Conservation (phyloP, 1,140 invertebrate genomes). For the Drosophila arizonae region DNA sequence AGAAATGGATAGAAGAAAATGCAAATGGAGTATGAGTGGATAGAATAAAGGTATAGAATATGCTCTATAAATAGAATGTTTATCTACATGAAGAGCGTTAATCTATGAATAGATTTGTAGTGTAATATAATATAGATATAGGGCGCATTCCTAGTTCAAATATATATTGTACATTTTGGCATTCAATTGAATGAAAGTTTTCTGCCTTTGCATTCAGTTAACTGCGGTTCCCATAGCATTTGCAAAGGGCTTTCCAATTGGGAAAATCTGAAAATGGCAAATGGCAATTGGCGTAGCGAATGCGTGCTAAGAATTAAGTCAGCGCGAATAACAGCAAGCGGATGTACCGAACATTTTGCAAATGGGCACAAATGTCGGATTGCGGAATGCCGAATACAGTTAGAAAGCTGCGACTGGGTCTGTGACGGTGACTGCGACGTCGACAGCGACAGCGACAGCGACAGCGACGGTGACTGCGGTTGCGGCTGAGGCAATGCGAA, state of each 20-base stretch:
- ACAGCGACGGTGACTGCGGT: neutral
- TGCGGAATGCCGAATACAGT: conserved; percentile 53
- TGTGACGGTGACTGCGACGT: too few species aligned
- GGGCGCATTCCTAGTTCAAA: too few species aligned
- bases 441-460: neutral
- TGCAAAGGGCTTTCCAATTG: conserved; percentile 25
- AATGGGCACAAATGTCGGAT: conserved; percentile 8
- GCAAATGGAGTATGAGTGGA: neutral
- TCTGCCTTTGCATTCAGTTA: neutral
- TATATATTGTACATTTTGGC: too few species aligned
- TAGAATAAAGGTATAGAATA: neutral
- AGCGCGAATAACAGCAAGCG: conserved; percentile 26
- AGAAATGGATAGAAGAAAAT: neutral
- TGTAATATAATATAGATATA: too few species aligned
- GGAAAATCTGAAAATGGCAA: conserved; percentile 25
- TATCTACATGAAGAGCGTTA: too few species aligned
- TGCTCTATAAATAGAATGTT: neutral
- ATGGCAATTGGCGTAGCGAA: conserved; percentile 33
- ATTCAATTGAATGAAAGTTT: neutral
- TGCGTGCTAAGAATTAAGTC: conserved; percentile 34
- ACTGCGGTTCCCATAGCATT: neutral
- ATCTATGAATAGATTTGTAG: too few species aligned
- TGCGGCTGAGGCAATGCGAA: conserved; percentile 40
- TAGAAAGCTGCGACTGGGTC: neutral
- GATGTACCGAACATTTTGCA: conserved; percentile 31